These are phyloP conservation scores for Coracias cyanogaster DNA, from an alignment of 2,797 vertebrate species.

Conservation along the genomic window DNA sequence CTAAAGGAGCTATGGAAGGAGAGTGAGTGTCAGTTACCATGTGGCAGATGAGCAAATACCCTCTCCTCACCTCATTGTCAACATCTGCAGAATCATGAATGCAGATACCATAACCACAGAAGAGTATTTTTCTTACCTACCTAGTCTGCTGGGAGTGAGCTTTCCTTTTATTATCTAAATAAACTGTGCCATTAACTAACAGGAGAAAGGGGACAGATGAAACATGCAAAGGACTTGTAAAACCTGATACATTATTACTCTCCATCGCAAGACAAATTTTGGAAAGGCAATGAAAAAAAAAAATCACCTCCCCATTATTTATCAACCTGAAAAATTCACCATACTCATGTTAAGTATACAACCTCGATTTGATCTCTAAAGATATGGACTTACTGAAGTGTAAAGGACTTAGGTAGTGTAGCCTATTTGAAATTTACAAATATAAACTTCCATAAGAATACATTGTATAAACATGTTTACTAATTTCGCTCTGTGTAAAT, in stretches of 20 bases:
- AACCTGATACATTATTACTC: neutral
- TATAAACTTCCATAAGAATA: neutral
- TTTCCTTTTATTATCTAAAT: neutral
- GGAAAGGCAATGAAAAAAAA: neutral
- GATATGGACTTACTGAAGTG: fast-evolving
- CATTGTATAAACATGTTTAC: fast-evolving
- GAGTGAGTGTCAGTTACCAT: fast-evolving
- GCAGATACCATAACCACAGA: neutral
- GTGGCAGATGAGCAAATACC: neutral
- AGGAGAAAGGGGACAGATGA: neutral
- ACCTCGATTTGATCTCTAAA: neutral
- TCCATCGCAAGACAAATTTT: neutral
- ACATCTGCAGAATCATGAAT: neutral
- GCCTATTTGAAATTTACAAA: neutral
- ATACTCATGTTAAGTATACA: neutral
- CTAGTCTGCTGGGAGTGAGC: neutral
- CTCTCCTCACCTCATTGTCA: neutral
- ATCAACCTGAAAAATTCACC: neutral
- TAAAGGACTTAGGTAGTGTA: fast-evolving
- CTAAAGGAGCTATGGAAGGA: neutral
- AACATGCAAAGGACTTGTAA: neutral
- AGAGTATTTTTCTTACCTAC: neutral
- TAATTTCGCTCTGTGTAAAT: neutral
- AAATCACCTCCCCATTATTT: neutral
- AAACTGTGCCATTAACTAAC: fast-evolving